Evolutionary conservation across 2,888 invertebrate species (phyloP), one percentile per base, ranked within the genome.

Genomic region (Pedicia rivosa): DNA sequence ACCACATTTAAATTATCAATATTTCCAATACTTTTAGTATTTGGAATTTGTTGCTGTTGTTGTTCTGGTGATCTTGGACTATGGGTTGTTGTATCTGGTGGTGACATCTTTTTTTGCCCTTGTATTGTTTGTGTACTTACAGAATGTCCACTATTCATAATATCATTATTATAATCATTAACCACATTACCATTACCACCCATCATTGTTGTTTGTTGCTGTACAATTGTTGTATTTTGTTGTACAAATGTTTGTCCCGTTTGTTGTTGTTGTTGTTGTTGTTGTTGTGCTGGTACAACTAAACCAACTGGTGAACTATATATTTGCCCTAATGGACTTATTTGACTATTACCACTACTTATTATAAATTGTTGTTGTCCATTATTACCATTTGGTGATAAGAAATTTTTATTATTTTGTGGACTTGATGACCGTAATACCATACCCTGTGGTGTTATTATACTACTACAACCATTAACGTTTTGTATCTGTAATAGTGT

Each of bases 71-170:
- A 78, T 40, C 74, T 64, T 10, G 86, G 84, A 57, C 83, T 83
- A 51, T 79, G 79, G 2, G 86, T 86, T 1, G 86, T 86, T 0
- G 86, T 86, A 50, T 86, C 86, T 0, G 84, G 84, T 5, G 84
- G 83, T 53, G 76, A 77, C 15, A 72, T 70, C 4, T 67, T 64
- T 12, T 47, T 48, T 7, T 46, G 47, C 29, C 35, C 45, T 20
- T 28, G 48, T 32, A 19, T 49, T 5, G 32, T 32, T 57, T 79
- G 79, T 15, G 80, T 80, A 1, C 79, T 79, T 38, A 80, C 79
- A 1, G 79, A 78, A 53, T 79, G 78, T 43, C 76, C 66, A 15
- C 54, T 57, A 33, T 42, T 42, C 7, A 42, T 42, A 41, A 43
- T 38, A n/a, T 34, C 27, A 28, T 24, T 28, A 10, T 27, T 27